A percentile compares a stretch with the other conserved stretches of the same genome.
These are phyloP conservation scores for Pedetes capensis DNA, from an alignment of 2,113 vertebrate species.

Conservation along the genomic window DNA sequence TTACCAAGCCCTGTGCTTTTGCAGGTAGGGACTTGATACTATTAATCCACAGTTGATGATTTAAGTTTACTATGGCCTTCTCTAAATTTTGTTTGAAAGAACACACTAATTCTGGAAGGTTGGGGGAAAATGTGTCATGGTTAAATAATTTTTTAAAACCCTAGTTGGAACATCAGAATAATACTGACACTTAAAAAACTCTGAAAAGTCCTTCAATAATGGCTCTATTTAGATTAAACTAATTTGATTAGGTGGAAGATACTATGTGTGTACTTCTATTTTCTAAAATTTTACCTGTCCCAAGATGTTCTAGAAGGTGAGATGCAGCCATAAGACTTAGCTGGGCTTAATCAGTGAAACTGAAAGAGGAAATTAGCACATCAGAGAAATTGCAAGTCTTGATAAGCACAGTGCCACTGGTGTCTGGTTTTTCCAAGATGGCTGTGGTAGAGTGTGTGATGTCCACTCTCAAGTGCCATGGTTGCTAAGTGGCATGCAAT, in stretches of 20 bases:
- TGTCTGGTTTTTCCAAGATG: background rate
- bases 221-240: background rate
- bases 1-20: background rate
- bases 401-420: background rate
- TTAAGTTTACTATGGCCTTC: background rate
- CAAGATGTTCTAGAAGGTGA: background rate
- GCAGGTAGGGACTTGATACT: background rate
- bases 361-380: background rate
- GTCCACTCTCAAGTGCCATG: background rate
- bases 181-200: background rate
- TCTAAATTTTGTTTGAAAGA: background rate
- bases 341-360: background rate
- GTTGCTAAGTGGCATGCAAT: background rate
- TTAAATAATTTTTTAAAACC: background rate
- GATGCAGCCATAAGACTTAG: background rate
- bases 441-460: accelerated
- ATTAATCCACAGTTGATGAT: background rate
- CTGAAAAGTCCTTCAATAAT: background rate
- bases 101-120: background rate
- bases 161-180: background rate
- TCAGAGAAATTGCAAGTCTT: background rate
- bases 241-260: background rate
- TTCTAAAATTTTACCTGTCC: background rate
- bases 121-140: background rate
- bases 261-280: background rate